phyloP scores from a whole-genome alignment of 2,888 invertebrate species.

The Onthophagus sagittarius region DNA sequence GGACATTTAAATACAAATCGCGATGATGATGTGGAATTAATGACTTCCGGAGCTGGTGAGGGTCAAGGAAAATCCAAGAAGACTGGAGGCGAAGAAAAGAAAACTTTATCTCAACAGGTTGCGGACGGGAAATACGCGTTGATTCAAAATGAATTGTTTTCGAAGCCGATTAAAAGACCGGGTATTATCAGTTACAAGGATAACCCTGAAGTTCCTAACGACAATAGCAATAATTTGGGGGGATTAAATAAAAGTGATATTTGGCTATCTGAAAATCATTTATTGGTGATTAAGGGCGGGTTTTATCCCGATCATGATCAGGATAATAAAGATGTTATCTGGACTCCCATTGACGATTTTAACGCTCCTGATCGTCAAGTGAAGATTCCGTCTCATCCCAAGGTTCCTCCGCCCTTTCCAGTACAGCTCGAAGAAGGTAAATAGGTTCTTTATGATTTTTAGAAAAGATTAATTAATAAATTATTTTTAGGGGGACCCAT shows the following conservation, averaged over 20 bases:
- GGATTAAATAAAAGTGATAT: constrained; percentile 82
- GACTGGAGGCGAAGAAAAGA: constrained; percentile 62
- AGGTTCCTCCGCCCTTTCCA: constrained; percentile 90
- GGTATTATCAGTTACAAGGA: constrained; percentile 75
- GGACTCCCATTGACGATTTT: constrained; percentile 83
- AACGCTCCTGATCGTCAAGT: constrained; percentile 79
- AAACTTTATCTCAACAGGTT: constrained; percentile 84
- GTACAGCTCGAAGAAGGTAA: constrained; percentile 73
- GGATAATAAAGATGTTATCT: constrained; percentile 52
- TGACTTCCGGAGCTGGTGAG: constrained; percentile 67
- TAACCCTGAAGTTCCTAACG: constrained; percentile 77
- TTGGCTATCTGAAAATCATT: constrained; percentile 86
- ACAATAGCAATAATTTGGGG: constrained; percentile 74
- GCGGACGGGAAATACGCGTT: constrained; percentile 87
- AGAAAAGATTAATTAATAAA: background rate
- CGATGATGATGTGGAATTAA: constrained; percentile 39
- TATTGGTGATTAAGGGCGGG: constrained; percentile 79
- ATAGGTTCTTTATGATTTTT: background rate
- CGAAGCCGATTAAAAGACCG: constrained; percentile 66
- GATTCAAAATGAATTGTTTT: constrained; percentile 80
- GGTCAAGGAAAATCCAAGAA: constrained; percentile 47
- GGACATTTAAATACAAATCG: constrained; percentile 54
- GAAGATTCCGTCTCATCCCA: constrained; percentile 76
- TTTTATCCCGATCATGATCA: constrained; percentile 55
- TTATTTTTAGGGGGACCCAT: constrained; percentile 57